Conservation (phyloP, 2,797 vertebrate species). For the Leptatherina wallacei region DNA sequence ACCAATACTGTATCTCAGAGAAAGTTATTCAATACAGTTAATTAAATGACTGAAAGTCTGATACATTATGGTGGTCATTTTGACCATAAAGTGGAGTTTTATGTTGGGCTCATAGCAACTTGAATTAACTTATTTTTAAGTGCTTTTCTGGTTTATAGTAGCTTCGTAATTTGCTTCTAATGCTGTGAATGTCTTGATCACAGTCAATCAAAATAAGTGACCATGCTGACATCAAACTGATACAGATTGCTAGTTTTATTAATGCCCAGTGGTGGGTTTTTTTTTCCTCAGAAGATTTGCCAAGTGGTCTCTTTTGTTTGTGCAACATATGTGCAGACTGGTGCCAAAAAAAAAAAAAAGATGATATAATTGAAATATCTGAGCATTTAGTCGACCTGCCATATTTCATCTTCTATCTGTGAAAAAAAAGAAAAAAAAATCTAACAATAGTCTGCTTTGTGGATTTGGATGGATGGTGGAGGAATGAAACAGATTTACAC, state of each 20-base stretch:
- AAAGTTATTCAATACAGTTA: slow-evolving; percentile 48
- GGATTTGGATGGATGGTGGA: not conserved
- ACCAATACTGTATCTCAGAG: slow-evolving; percentile 26
- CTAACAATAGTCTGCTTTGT: not conserved
- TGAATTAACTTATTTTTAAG: not conserved
- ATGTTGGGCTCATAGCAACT: slow-evolving; percentile 28
- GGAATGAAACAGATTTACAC: not conserved
- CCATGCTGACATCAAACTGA: not conserved
- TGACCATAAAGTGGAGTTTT: slow-evolving; percentile 20
- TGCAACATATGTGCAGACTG: too few species aligned
- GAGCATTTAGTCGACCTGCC: not conserved
- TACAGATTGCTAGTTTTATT: not conserved
- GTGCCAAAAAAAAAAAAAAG: too few species aligned
- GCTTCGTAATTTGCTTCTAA: not conserved
- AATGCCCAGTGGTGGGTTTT: too few species aligned
- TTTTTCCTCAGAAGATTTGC: too few species aligned
- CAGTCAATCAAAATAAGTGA: not conserved
- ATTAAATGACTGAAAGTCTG: slow-evolving; percentile 51
- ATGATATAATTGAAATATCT: not conserved
- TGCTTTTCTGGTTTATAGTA: not conserved
- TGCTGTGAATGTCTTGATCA: not conserved
- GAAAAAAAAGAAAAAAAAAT: not conserved
- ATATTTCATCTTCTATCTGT: not conserved
- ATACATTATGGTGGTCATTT: slow-evolving; percentile 31
- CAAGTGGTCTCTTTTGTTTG: too few species aligned